phyloP scores from a whole-genome alignment of 2,113 vertebrate genomes.

The Sceloporus undulatus region DNA sequence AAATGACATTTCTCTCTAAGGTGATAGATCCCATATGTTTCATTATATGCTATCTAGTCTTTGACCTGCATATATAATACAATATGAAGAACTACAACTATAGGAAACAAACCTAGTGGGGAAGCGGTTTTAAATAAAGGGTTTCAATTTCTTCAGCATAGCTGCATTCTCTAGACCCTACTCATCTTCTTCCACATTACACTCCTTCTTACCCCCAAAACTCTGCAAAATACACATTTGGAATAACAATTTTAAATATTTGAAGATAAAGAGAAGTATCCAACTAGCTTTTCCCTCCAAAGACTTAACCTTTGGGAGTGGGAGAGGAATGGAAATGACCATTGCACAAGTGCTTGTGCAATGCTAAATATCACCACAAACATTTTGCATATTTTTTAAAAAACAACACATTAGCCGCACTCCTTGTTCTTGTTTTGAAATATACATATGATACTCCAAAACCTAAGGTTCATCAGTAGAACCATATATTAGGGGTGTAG shows the following conservation, averaged over 20 bases:
- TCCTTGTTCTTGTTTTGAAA: not conserved
- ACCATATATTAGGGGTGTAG: no score
- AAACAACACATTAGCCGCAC: not conserved
- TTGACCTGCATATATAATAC: not conserved
- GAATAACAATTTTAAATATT: not conserved
- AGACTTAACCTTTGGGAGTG: no score
- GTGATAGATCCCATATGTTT: not conserved
- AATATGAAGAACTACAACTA: not conserved
- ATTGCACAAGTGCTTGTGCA: not conserved
- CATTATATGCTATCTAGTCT: not conserved
- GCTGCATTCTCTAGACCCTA: not conserved
- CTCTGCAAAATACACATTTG: not conserved
- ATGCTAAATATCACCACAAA: not conserved
- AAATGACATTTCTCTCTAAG: not conserved
- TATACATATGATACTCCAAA: not conserved
- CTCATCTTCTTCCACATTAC: not conserved
- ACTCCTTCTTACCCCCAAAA: no score
- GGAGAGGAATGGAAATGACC: not conserved
- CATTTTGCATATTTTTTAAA: not conserved
- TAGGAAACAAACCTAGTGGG: no score
- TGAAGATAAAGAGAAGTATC: not conserved
- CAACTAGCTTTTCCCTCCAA: not conserved
- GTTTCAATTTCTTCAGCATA: not conserved
- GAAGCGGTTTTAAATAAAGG: not conserved
- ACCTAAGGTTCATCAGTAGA: no score